Evolutionary conservation across 2,113 vertebrate species (phyloP), one percentile per base, ranked within the genome.

Genomic region (Cephalophus harveyi): DNA sequence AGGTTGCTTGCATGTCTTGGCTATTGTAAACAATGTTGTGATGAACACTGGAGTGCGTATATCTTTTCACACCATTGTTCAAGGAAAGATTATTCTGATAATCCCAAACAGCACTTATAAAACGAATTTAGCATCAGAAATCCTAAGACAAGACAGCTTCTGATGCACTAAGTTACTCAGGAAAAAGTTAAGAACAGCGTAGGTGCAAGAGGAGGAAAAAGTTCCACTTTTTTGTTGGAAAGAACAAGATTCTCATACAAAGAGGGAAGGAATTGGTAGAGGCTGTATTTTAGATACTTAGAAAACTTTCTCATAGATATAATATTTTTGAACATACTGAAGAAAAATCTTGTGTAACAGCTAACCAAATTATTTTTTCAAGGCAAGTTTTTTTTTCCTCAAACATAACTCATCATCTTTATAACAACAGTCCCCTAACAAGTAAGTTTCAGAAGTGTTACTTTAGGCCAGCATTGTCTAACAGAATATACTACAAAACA

Each of bases 11-110:
- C n/a, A 21, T 40, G 67, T 71, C 9, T 71, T 71, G n/a, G 19
- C 67, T 71, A 23, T 71, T 36, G n/a, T 40, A 71, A 40, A 36
- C n/a, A 71, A 12, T 71, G 19, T 36, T 71, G 9, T 1, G 0
- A 23, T 40, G 9, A 71, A 36, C 67, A 23, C 10, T 71, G n/a
- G 67, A 2, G n/a, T 71, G n/a, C 0, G 0, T 40, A 5, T 36
- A 71, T 36, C 8, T 23, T 71, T 23, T 71, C 67, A 40, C 9
- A 71, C 19, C n/a, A 71, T 71, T 81, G 30, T 23, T 15, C 10
- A 60, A 92, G 17, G 43, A 55, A 52, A 84, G 14, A 30, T 3
- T 30, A 15, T 78, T 78, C 11, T 5, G n/a, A 78, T 33, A 40
- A 87, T 43, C 43, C 43, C 16, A 87, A n/a, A 25, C 17, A 30